Conservation (phyloP, 2,797 vertebrate species). For the Denticeps clupeoides region DNA sequence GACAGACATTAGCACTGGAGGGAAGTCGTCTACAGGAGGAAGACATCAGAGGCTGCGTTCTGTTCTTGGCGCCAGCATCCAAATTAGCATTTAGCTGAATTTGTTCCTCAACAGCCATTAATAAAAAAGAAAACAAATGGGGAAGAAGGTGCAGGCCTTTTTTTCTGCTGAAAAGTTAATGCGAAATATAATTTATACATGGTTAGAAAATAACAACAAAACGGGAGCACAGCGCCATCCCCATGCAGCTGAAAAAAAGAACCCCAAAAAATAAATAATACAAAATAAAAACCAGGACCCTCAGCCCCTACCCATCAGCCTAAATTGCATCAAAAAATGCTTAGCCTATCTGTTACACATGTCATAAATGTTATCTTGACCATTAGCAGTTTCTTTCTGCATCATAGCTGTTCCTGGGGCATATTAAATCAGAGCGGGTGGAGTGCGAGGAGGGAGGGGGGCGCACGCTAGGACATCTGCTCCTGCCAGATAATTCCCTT, state of each 20-base stretch:
- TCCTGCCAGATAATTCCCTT: conserved; percentile 88
- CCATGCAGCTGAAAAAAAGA: no score
- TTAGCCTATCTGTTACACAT: conserved; percentile 53
- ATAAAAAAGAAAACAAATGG: conserved; percentile 3
- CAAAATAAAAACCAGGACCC: neutral
- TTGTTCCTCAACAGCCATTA: conserved; percentile 11
- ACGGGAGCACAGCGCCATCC: no score
- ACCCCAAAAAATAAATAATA: no score
- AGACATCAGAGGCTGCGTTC: conserved; percentile 42
- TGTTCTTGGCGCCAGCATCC: conserved; percentile 37
- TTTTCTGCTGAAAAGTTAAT: neutral
- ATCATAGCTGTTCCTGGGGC: conserved; percentile 72
- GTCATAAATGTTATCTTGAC: conserved; percentile 77
- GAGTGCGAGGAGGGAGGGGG: conserved; percentile 40
- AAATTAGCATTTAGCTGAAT: conserved; percentile 26
- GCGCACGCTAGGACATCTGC: conserved; percentile 78
- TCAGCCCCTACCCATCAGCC: conserved; percentile 2
- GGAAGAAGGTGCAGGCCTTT: conserved; percentile 17
- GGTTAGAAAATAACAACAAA: neutral
- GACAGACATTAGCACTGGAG: conserved; percentile 41
- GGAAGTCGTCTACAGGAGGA: conserved; percentile 44
- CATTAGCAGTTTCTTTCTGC: conserved; percentile 74
- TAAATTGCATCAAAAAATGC: conserved; percentile 36
- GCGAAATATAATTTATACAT: neutral
- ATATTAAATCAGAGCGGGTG: conserved; percentile 64